Evolutionary conservation across 2,888 invertebrate species (phyloP), one percentile per base, ranked within the genome.

Genomic region (Ornithoptera alexandrae): DNA sequence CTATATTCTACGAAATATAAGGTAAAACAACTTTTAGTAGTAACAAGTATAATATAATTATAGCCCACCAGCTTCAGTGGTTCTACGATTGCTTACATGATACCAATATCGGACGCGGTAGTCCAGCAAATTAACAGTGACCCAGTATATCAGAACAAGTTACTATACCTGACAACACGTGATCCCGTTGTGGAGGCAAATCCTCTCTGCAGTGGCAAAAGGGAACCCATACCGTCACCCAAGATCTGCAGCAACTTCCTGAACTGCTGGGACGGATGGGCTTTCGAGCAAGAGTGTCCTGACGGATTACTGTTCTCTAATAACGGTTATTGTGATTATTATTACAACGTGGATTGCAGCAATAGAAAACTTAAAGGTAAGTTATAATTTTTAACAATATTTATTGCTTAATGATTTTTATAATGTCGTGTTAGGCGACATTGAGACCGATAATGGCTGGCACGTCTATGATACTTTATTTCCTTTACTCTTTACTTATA

Each of bases 181-280:
- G 84, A 89, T 7, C 82, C 88, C 0, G 68, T 83, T 0, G 82
- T 91, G 0, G 84, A 86, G 67, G 82, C 81, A 0, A 88, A 87
- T 73, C 78, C 86, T 0, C 75, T 87, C 0, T 94, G 94, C 71
- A 78, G 87, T 46, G 87, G 89, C 15, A 89, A 91, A 46, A 87
- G 94, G 62, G 94, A 95, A 3, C 95, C 95, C 79, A 94, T 95
- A 73, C 93, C 95, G 0, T 94, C 94, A 15, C 89, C 92, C 0
- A 89, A 83, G 42, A 83, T 91, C 7, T 96, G 96, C 77, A 93
- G 93, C 59, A 94, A 93, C 76, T 96, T 94, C 80, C 78, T 95
- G 18, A 95, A 95, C 82, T 96, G 96, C 80, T 96, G 96, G 96
- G 95, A 95, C 75, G 95, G 94, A 0, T 92, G 93, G 74, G 95